Evolutionary conservation across 37 sponge, comb jelly and placozoan species (phyloP).

Genomic region (Halisarca cf. caerulea): DNA sequence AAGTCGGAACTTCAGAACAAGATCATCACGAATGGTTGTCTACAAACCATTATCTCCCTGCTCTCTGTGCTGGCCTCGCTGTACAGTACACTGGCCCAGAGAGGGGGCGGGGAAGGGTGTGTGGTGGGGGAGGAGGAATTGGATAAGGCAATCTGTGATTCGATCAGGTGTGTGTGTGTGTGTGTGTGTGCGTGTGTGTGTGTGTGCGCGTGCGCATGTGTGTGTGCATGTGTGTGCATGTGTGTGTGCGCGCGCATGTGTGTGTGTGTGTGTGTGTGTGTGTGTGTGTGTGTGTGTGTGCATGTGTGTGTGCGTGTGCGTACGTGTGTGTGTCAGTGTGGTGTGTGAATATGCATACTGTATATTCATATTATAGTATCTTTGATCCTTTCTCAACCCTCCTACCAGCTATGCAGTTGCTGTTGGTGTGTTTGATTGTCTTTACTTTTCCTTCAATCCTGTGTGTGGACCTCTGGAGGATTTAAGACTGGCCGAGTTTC

Average conservation of each 20-base stretch:
- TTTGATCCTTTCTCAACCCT: too few species aligned
- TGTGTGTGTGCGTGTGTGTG: conserved; percentile 14
- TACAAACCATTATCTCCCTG: not conserved
- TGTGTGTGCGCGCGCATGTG: conserved; percentile 13
- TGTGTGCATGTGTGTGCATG: conserved; percentile 2
- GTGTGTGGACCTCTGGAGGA: conserved; percentile 66
- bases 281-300: conserved; percentile 18
- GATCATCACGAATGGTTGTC: not conserved
- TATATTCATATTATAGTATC: too few species aligned
- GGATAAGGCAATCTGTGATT: not conserved
- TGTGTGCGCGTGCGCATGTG: not conserved
- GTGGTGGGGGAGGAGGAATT: not conserved
- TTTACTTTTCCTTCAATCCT: conserved; percentile 43
- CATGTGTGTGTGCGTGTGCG: conserved; percentile 28
- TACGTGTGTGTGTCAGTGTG: conserved; percentile 19
- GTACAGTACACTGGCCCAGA: conserved; percentile 1
- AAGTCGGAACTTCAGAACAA: not conserved
- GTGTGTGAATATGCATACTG: not conserved
- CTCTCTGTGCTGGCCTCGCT: not conserved
- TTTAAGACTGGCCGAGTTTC: conserved; percentile 29
- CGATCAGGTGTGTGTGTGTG: not conserved
- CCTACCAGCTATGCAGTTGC: conserved; percentile 67
- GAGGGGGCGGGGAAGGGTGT: not conserved
- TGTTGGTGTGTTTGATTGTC: conserved; percentile 54
- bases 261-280: conserved; percentile 8